These are phyloP conservation scores for Aricia agestis DNA, from an alignment of 1,140 invertebrate species.

Conservation along the genomic window DNA sequence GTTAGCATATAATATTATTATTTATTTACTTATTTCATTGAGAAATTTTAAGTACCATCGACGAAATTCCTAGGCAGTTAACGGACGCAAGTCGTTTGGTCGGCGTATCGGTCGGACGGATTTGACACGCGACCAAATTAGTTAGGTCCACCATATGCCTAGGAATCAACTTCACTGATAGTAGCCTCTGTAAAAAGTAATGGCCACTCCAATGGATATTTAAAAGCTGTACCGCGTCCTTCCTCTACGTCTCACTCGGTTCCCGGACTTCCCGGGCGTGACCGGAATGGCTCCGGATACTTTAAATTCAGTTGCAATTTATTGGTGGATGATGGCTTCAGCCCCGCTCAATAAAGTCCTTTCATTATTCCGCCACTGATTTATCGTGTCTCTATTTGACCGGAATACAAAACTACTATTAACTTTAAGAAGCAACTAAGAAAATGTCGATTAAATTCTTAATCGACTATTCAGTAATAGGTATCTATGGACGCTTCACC, in stretches of 20 bases:
- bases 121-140: too few relatives aligned
- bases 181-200: not conserved
- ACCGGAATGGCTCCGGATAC: slow-evolving; percentile 26
- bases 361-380: slow-evolving; percentile 33
- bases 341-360: slow-evolving; percentile 33
- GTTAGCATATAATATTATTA: too few relatives aligned
- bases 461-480: too few relatives aligned
- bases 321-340: slow-evolving; percentile 36
- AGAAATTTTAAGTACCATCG: too few relatives aligned
- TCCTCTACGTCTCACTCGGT: slow-evolving; percentile 30
- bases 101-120: too few relatives aligned
- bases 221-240: not conserved
- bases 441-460: not conserved
- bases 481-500: too few relatives aligned
- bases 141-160: too few relatives aligned
- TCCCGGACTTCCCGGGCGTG: slow-evolving; percentile 34
- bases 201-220: not conserved
- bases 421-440: not conserved
- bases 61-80: too few relatives aligned
- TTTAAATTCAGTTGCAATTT: slow-evolving; percentile 41
- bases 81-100: too few relatives aligned
- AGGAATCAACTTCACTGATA: too few relatives aligned
- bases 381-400: slow-evolving; percentile 29
- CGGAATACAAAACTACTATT: slow-evolving; percentile 29
- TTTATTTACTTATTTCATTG: too few relatives aligned